These are phyloP conservation scores for Telmatochromis sp. DNA, from an alignment of 2,113 vertebrate genomes.

Conservation along the genomic window DNA sequence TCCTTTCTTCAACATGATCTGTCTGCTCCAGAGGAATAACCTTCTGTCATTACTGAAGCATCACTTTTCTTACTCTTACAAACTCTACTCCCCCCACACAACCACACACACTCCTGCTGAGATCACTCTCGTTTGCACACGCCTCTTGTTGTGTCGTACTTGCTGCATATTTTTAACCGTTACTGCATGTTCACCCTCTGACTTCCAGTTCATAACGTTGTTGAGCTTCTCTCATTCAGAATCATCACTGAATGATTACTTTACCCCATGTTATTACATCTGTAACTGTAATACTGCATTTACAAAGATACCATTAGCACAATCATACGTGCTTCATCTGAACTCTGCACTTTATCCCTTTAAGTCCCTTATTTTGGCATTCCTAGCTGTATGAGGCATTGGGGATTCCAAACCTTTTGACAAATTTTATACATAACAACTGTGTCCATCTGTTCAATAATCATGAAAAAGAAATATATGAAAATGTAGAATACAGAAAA, in stretches of 20 bases:
- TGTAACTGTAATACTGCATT: not conserved
- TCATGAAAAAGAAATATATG: not conserved
- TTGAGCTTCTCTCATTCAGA: not conserved
- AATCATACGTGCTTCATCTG: not conserved
- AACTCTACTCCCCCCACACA: not conserved
- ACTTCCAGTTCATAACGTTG: not conserved
- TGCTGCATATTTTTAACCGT: not conserved
- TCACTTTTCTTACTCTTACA: not conserved
- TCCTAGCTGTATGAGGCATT: not conserved
- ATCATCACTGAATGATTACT: not conserved
- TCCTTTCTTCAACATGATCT: not conserved
- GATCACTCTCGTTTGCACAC: not conserved
- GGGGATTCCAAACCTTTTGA: accelerated
- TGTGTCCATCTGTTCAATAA: not conserved
- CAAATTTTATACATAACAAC: not conserved
- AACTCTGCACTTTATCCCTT: not conserved
- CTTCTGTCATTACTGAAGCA: not conserved
- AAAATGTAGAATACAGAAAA: not conserved
- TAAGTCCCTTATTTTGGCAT: not conserved
- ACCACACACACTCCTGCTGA: not conserved
- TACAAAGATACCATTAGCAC: not conserved
- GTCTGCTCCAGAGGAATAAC: not conserved
- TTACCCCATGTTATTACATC: not conserved
- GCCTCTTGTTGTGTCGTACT: not conserved
- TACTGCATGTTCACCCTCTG: not conserved